phyloP scores from a whole-genome alignment of 2,888 invertebrate genomes.

The Exocentrus adspersus region DNA sequence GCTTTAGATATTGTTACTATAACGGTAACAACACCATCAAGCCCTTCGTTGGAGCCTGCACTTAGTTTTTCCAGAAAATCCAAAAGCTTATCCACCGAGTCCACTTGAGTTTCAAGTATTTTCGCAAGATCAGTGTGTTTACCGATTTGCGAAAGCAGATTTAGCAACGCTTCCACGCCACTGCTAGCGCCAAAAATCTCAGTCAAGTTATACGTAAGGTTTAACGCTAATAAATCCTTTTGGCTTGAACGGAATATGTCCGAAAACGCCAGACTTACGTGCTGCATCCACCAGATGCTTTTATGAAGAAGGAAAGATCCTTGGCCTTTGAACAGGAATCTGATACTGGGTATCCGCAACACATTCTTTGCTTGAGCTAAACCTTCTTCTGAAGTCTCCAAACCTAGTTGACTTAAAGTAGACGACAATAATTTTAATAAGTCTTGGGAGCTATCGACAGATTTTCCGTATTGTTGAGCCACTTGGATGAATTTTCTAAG shows the following conservation, averaged over 20 bases:
- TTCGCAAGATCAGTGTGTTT: conserved; percentile 9
- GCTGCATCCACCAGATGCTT: conserved; percentile 1
- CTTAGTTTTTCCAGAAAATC: conserved; percentile 19
- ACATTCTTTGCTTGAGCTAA: neutral
- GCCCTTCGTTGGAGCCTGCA: conserved; percentile 26
- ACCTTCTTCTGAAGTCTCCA: neutral
- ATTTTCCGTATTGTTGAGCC: conserved; percentile 17
- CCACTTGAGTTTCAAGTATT: neutral
- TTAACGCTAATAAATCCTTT: conserved; percentile 1
- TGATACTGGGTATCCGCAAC: conserved; percentile 1
- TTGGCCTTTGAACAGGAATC: conserved; percentile 14
- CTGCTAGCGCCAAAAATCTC: conserved; percentile 12
- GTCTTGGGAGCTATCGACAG: neutral
- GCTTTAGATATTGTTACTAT: conserved; percentile 11
- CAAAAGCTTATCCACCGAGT: conserved; percentile 18
- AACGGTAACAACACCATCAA: conserved; percentile 31
- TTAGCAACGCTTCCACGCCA: conserved; percentile 26
- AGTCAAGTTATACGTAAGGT: conserved; percentile 1
- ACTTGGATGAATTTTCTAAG: conserved; percentile 4
- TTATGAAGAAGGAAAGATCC: conserved; percentile 18
- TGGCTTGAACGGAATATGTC: conserved; percentile 6
- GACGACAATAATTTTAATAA: neutral
- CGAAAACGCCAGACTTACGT: conserved; percentile 19
- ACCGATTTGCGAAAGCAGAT: conserved; percentile 23
- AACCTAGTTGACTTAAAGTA: conserved; percentile 3